These are phyloP conservation scores for Odontesthes bonariensis DNA, from an alignment of 2,113 vertebrate species.

Conservation along the genomic window DNA sequence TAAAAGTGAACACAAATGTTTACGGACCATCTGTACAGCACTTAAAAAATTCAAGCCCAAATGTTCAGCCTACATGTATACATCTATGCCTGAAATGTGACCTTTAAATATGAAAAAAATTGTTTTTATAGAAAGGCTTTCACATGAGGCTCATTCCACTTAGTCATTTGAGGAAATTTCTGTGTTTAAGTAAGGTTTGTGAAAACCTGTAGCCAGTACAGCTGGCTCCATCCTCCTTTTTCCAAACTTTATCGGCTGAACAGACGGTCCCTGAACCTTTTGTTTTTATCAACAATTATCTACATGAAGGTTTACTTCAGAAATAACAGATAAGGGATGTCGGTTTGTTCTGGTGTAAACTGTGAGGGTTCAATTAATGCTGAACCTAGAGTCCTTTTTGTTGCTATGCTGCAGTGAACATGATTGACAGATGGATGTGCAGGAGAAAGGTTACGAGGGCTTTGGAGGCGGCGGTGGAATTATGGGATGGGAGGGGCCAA, in stretches of 20 bases:
- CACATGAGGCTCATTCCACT: conserved; percentile 6
- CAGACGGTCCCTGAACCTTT: conserved; percentile 43
- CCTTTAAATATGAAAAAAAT: conserved; percentile 31
- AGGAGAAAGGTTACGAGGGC: conserved; percentile 70
- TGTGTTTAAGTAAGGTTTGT: background rate
- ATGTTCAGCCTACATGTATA: conserved; percentile 2
- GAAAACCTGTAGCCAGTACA: background rate
- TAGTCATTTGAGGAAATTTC: conserved; percentile 15
- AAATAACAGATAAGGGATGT: conserved; percentile 57
- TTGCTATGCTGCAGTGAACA: conserved; percentile 59
- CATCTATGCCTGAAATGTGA: conserved; percentile 32
- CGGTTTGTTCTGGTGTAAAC: conserved; percentile 57
- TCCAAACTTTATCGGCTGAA: conserved; percentile 44
- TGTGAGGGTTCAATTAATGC: conserved; percentile 62
- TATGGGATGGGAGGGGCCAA: conserved; percentile 47
- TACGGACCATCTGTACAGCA: conserved; percentile 12
- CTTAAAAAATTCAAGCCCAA: conserved; percentile 10
- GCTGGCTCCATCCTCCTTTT: conserved; percentile 25
- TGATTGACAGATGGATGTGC: conserved; percentile 73
- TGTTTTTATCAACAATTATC: conserved; percentile 59
- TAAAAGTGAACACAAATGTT: background rate
- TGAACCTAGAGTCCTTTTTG: conserved; percentile 54
- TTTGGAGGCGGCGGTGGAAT: conserved; percentile 63
- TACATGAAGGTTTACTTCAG: conserved; percentile 37
- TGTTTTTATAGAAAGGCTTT: conserved; percentile 21